A percentile compares a stretch with the other conserved stretches of the same genome.
phyloP scores from a whole-genome alignment of 2,888 invertebrate species.

The Elgonia sp. region DNA sequence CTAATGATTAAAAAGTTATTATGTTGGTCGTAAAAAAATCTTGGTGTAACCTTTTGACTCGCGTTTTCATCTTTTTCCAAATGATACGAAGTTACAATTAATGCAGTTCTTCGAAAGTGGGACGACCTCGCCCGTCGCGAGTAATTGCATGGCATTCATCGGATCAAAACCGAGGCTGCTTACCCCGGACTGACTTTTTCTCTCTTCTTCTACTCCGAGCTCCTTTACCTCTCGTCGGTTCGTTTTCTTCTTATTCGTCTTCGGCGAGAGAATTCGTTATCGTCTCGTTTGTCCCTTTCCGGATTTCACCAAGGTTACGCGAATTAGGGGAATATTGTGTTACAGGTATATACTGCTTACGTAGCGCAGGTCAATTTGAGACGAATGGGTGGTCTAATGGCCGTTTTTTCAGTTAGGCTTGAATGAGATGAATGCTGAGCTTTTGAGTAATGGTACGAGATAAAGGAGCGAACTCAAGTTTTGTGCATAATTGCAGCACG shows the following conservation, averaged over 20 bases:
- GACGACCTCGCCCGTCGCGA: slow-evolving; percentile 66
- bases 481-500: not conserved
- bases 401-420: slow-evolving; percentile 53
- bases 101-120: slow-evolving; percentile 75
- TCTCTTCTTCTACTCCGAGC: not conserved
- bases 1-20: not conserved
- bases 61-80: slow-evolving; percentile 28
- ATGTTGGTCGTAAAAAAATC: not conserved
- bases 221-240: not conserved
- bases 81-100: slow-evolving; percentile 76
- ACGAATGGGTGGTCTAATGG: slow-evolving; percentile 51
- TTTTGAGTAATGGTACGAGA: slow-evolving; percentile 16
- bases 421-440: slow-evolving; percentile 34
- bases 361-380: slow-evolving; percentile 58
- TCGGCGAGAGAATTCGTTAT: slow-evolving; percentile 39
- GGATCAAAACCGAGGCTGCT: slow-evolving; percentile 59
- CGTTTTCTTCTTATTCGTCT: slow-evolving; percentile 39
- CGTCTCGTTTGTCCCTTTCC: slow-evolving; percentile 43
- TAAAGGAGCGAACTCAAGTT: slow-evolving; percentile 34
- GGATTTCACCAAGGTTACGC: slow-evolving; percentile 35
- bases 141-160: slow-evolving; percentile 79
- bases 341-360: slow-evolving; percentile 39
- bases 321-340: slow-evolving; percentile 53
- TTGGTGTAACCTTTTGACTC: slow-evolving; percentile 24
- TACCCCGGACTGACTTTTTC: slow-evolving; percentile 26